Evolutionary conservation across 2,797 vertebrate genomes (phyloP).

Genomic region (Phataginus tetradactyla): DNA sequence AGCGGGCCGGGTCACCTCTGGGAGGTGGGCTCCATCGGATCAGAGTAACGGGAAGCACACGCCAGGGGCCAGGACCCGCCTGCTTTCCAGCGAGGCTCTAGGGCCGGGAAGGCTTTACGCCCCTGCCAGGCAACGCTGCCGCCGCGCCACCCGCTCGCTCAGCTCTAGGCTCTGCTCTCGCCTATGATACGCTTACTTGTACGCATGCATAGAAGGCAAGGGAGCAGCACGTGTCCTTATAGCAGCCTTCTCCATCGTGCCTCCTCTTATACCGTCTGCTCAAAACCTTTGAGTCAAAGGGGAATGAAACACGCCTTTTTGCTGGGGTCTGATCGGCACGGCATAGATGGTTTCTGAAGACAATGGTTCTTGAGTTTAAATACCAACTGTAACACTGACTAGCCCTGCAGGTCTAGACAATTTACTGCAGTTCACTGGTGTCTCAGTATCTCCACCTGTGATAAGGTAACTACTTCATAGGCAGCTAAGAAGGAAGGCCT

Average conservation of each 20-base stretch:
- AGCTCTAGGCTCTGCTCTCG: not conserved
- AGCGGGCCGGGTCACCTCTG: not conserved
- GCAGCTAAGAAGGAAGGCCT: not conserved
- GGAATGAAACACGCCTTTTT: not conserved
- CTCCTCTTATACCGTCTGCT: not conserved
- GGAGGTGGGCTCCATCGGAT: not conserved
- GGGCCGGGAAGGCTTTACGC: not conserved
- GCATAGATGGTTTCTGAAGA: not conserved
- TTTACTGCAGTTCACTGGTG: too few species aligned
- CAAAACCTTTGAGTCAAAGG: not conserved
- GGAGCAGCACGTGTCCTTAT: not conserved
- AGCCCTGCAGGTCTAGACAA: not conserved
- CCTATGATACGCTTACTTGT: fast-evolving
- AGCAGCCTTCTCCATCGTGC: not conserved
- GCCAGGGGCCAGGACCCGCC: not conserved
- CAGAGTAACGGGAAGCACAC: not conserved
- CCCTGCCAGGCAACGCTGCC: not conserved
- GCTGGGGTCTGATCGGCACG: not conserved
- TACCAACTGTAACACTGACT: not conserved
- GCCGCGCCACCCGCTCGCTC: too few species aligned
- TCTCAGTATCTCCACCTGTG: not conserved
- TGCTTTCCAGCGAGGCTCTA: not conserved
- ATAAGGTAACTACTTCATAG: not conserved
- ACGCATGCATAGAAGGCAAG: not conserved
- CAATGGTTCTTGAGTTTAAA: not conserved